A percentile compares a stretch with the other conserved stretches of the same genome.
phyloP scores from a whole-genome alignment of 2,797 vertebrate species.

The Myotis pilosus region DNA sequence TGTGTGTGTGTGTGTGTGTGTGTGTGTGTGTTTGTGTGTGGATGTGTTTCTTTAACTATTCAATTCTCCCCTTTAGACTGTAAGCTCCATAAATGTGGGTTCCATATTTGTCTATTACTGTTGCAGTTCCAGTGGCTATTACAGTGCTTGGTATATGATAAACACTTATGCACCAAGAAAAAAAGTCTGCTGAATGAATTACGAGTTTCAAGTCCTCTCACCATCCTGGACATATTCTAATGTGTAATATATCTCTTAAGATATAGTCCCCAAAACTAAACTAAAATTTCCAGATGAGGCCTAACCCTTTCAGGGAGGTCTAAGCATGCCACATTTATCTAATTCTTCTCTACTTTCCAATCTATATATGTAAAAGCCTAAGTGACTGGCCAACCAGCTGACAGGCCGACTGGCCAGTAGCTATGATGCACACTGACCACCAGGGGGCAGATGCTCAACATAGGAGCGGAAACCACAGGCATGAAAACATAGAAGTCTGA shows the following conservation, averaged over 20 bases:
- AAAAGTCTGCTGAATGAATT: not conserved
- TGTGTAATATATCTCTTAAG: not conserved
- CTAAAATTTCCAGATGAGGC: not conserved
- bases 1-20: no score
- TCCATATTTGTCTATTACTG: not conserved
- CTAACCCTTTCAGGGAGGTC: not conserved
- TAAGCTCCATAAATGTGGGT: not conserved
- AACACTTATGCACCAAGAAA: not conserved
- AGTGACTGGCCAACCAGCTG: no score
- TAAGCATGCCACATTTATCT: not conserved
- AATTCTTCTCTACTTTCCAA: not conserved
- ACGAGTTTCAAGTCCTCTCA: not conserved
- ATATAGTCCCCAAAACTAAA: not conserved
- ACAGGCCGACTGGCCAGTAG: no score
- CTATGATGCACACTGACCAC: no score
- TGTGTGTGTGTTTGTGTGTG: not conserved
- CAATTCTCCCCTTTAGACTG: not conserved
- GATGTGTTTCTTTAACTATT: not conserved
- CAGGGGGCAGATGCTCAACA: no score
- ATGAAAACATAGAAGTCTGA: no score
- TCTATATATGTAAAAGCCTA: not conserved
- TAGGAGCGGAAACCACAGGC: no score
- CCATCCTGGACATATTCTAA: not conserved
- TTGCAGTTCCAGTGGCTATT: not conserved
- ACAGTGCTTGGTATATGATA: not conserved